Base-by-base conservation (phyloP, 2,888 invertebrate genomes). In the Trichopria drosophilae region DNA sequence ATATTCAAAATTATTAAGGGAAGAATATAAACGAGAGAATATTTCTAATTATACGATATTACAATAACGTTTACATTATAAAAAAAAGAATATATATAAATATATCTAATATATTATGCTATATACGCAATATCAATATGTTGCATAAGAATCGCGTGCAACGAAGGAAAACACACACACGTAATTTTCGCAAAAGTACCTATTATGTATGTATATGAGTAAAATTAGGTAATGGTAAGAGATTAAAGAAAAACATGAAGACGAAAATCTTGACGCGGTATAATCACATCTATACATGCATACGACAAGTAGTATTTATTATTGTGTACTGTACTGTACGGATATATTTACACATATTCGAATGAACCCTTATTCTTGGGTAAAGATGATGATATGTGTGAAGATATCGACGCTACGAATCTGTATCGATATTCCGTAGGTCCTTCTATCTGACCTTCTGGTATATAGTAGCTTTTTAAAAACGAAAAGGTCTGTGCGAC, bases 291-390 rank as follows among this genome's bases (percentile, higher is more conserved):
- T 51, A 58, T 51, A 67, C 63, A 68, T 66, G 67, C 66, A 67
- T 67, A 70, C 57, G 51, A 53, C 64, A 70, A 67, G 66, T 72
- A 71, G 67, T 70, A 71, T 72, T 70, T 70, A 73, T 72, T 71
- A 71, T 69, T 70, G 66, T 71, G 67, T 73, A 73, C 68, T 66
- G 68, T 73, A 71, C 68, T 68, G 67, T 73, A 68, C 28, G 37
- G 19, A 61, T 62, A 65, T 59, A 62, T 61, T 60, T 60, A 63
- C 63, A 63, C 60, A 58, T 64, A 62, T 61, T 62, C 61, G 54
- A 58, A 55, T 59, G n/a, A n/a, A n/a, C n/a, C n/a, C n/a, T n/a
- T n/a, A n/a, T n/a, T n/a, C n/a, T n/a, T n/a, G 7, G 26, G n/a
- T 26, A n/a, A 26, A 9, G 26, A 26, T n/a, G 26, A 26, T 26